Percentiles rank a stretch among this genome's conserved stretches.
phyloP scores from a whole-genome alignment of 1,140 invertebrate genomes.

The Drepana arcuata region DNA sequence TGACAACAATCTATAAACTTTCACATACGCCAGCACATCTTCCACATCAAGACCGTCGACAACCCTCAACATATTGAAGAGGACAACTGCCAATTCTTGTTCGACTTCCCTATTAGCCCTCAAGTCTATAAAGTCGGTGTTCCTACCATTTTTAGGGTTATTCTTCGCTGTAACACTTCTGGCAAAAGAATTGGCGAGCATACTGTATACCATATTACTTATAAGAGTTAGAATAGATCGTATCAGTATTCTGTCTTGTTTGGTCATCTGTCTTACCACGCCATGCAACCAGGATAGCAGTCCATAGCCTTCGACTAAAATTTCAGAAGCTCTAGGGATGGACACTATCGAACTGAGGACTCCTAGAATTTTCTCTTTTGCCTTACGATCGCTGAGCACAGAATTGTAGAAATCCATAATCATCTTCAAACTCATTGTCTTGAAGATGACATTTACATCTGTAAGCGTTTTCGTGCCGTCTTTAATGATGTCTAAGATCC shows the following conservation, averaged over 20 bases:
- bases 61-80: slow-evolving; percentile 32
- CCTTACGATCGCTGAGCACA: slow-evolving; percentile 60
- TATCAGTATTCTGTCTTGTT: slow-evolving; percentile 31
- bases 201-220: slow-evolving; percentile 37
- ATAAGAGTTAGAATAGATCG: slow-evolving; percentile 28
- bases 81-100: slow-evolving; percentile 36
- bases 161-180: slow-evolving; percentile 20
- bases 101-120: slow-evolving; percentile 49
- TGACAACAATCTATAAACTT: slow-evolving; percentile 34
- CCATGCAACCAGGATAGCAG: slow-evolving; percentile 75
- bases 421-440: slow-evolving; percentile 72
- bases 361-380: slow-evolving; percentile 76
- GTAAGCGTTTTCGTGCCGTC: slow-evolving; percentile 74
- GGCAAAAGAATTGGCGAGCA: slow-evolving; percentile 26
- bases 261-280: slow-evolving; percentile 30
- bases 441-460: slow-evolving; percentile 68
- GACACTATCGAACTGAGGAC: slow-evolving; percentile 73
- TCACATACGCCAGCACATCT: slow-evolving; percentile 33
- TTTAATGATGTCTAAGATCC: slow-evolving; percentile 78
- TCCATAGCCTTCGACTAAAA: slow-evolving; percentile 76
- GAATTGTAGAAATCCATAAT: slow-evolving; percentile 71
- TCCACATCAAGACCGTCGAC: slow-evolving; percentile 25
- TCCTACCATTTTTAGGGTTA: slow-evolving; percentile 18
- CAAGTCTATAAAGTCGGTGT: slow-evolving; percentile 24
- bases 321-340: slow-evolving; percentile 73